phyloP scores from a whole-genome alignment of 1,140 invertebrate species.

The Achatina immaculata region DNA sequence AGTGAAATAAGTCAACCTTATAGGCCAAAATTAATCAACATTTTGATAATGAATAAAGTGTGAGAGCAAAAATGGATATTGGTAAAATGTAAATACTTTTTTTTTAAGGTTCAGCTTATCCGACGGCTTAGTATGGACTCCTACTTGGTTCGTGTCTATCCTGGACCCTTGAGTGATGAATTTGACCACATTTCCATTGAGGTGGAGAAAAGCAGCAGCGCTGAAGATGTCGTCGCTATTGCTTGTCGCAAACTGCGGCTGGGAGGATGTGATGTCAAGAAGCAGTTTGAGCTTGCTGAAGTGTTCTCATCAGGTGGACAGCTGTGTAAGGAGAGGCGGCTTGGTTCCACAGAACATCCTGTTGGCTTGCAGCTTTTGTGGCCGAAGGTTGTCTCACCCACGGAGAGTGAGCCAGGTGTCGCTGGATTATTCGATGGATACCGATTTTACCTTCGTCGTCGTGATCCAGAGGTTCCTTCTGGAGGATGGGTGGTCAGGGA shows the following conservation, averaged over 20 bases:
- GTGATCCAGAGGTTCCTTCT: conserved; percentile 58
- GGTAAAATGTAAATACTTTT: too few relatives aligned
- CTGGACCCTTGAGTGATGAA: conserved; percentile 87
- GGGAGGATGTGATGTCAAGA: conserved; percentile 76
- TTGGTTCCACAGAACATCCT: conserved; percentile 88
- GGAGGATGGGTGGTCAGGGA: conserved; percentile 82
- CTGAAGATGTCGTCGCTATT: conserved; percentile 85
- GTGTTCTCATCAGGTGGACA: conserved; percentile 82
- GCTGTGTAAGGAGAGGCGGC: conserved; percentile 91
- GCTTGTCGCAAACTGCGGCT: conserved; percentile 85
- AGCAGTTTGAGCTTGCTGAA: conserved; percentile 87
- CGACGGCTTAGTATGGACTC: conserved; percentile 66
- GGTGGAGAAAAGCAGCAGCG: conserved; percentile 90
- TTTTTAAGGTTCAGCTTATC: conserved; percentile 49
- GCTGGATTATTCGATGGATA: conserved; percentile 37
- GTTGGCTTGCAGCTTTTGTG: conserved; percentile 93
- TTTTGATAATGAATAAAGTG: too few relatives aligned
- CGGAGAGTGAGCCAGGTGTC: conserved; percentile 46
- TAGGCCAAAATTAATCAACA: too few relatives aligned
- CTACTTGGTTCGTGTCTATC: conserved; percentile 84
- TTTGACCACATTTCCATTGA: conserved; percentile 92
- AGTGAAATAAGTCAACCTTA: too few relatives aligned
- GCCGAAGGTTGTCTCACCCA: conserved; percentile 77
- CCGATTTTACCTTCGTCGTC: conserved; percentile 70
- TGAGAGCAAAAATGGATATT: too few relatives aligned